Evolutionary conservation across 2,797 vertebrate genomes (phyloP), one percentile per base, ranked within the genome.

Genomic region (Dallia pectoralis): DNA sequence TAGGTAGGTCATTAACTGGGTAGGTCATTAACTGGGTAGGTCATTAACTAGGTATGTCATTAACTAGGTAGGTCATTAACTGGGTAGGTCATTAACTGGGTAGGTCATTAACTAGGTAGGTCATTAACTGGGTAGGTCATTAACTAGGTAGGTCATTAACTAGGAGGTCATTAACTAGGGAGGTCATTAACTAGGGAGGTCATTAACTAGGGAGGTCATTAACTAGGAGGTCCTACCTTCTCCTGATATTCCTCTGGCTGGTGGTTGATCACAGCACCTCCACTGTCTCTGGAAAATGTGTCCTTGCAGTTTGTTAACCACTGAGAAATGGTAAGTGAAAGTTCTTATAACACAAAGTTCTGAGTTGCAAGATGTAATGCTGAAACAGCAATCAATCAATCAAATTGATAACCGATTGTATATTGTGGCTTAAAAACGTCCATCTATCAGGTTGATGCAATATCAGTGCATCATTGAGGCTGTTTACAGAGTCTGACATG

Each of bases 251-350:
- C 96, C 4, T 91, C 91, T 48, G 96, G 95, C 73, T 98, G 97
- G 83, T 92, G 94, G 71, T 93, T 96, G 76, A 96, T 91, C 66
- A 96, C 95, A 0, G 92, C 89, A 73, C 94, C 94, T 80, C 88
- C 93, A 30, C 94, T 87, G 74, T 92, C 93, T 70, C 90, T 95
- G 77, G 94, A 90, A 87, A 99, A 99, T 0, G 95, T 94, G 81
- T 93, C 92, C 85, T 97, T 97, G 85, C 97, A 99, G 85, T 95
- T 97, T 87, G 90, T 93, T 82, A 99, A 89, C 97, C 97, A 99
- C 97, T 99, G 87, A 25, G 15, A 56, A 12, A 8, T 67, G 67
- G 18, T 84, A 19, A 83, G 25, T 19, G 4, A 44, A 5, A 69
- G 32, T 22, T 73, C 40, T 59, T 14, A 25, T 59, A 12, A 59